Evolutionary conservation across 1,140 invertebrate genomes (phyloP).

Genomic region (Arion vulgaris): DNA sequence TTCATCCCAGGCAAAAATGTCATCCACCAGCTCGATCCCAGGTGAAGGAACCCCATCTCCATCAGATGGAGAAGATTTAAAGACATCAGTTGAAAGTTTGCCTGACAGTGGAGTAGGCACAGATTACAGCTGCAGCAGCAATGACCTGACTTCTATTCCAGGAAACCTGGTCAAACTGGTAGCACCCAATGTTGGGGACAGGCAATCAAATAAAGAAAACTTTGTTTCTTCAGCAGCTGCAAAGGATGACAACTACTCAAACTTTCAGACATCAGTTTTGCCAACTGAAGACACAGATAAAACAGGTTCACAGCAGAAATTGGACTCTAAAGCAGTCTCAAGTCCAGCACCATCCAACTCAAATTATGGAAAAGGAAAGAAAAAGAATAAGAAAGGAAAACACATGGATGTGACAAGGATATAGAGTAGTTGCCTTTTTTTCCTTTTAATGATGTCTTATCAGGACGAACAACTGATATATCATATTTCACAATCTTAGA

Average conservation of each 20-base stretch:
- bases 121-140: conserved; percentile 3
- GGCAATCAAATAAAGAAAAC: not conserved
- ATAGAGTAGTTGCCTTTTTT: no score
- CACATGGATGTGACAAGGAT: conserved; percentile 22
- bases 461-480: no score
- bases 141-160: not conserved
- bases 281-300: not conserved
- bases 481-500: no score
- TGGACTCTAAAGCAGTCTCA: not conserved
- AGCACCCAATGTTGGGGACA: not conserved
- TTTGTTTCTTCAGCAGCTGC: not conserved
- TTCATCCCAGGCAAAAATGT: not conserved
- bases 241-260: not conserved
- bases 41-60: not conserved
- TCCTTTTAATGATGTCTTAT: no score
- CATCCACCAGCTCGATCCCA: not conserved
- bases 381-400: conserved; percentile 21
- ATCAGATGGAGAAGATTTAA: not conserved
- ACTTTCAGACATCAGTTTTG: not conserved
- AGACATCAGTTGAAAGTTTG: conserved; percentile 8
- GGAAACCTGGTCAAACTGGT: not conserved
- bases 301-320: not conserved
- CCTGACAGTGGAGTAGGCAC: conserved; percentile 13
- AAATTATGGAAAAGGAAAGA: not conserved
- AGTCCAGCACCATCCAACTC: not conserved